These are phyloP conservation scores for Lates calcarifer DNA, from an alignment of 2,113 vertebrate genomes.

Conservation along the genomic window DNA sequence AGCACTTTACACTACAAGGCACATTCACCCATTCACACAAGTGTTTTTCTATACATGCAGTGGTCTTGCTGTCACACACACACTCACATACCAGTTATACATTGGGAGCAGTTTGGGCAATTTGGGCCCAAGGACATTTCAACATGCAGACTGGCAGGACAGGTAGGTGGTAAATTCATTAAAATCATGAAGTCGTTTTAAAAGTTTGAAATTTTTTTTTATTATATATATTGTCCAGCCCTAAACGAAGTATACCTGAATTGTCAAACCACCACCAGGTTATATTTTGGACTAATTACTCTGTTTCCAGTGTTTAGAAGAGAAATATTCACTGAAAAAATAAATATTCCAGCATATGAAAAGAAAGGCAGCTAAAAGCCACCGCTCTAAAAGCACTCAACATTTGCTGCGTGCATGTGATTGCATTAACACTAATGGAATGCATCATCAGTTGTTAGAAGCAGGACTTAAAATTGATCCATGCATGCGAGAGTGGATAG, in stretches of 20 bases:
- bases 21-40: no score
- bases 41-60: no score
- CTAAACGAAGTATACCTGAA: not conserved
- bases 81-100: no score
- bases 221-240: not conserved
- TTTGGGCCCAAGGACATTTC: no score
- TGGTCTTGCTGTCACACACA: no score
- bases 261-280: not conserved
- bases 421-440: conserved; percentile 72
- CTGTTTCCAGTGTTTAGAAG: conserved; percentile 43
- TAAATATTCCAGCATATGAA: conserved; percentile 39
- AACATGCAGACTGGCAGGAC: no score
- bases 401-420: conserved; percentile 37
- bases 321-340: conserved; percentile 43
- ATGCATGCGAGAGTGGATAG: conserved; percentile 31
- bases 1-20: no score
- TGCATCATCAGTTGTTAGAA: conserved; percentile 50
- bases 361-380: conserved; percentile 37
- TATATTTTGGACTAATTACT: conserved; percentile 27
- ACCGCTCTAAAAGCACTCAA: conserved; percentile 70
- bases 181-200: no score
- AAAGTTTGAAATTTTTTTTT: no score
- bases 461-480: conserved; percentile 43
- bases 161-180: no score
- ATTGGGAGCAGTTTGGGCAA: no score